A percentile compares a stretch with the other conserved stretches of the same genome.
Evolutionary conservation across 1,140 invertebrate species (phyloP).

Genomic region (Centruroides vittatus): DNA sequence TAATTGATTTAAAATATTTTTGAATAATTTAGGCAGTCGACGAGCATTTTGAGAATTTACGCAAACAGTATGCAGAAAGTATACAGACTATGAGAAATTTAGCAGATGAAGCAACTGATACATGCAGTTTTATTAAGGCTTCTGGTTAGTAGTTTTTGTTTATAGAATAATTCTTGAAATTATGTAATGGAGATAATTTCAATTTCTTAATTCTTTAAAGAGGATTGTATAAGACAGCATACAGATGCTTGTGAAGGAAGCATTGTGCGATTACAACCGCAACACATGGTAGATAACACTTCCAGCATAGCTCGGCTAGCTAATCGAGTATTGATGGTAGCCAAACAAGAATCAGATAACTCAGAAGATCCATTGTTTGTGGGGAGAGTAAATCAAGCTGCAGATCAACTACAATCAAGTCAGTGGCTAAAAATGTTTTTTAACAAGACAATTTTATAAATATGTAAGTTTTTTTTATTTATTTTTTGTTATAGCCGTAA

Average conservation of each 20-base stretch:
- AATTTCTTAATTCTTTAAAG: conserved; percentile 3
- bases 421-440: neutral
- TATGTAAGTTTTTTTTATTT: neutral
- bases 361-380: conserved; percentile 93
- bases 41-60: conserved; percentile 92
- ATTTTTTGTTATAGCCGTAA: conserved; percentile 46
- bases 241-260: conserved; percentile 88
- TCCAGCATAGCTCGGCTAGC: conserved; percentile 80
- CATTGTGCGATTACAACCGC: conserved; percentile 67
- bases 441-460: neutral
- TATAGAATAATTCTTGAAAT: no score
- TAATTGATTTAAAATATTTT: neutral
- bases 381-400: conserved; percentile 61
- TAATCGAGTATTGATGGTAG: conserved; percentile 87
- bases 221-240: conserved; percentile 43
- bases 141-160: conserved; percentile 45
- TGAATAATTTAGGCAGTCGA: conserved; percentile 71
- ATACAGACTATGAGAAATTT: conserved; percentile 69
- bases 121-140: conserved; percentile 79
- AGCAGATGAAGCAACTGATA: conserved; percentile 92
- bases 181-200: no score
- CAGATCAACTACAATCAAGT: conserved; percentile 48
- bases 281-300: conserved; percentile 83
- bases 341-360: conserved; percentile 93
- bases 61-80: conserved; percentile 82